Evolutionary conservation across 2,797 vertebrate genomes (phyloP).

Genomic region (Hoplostethus atlanticus): DNA sequence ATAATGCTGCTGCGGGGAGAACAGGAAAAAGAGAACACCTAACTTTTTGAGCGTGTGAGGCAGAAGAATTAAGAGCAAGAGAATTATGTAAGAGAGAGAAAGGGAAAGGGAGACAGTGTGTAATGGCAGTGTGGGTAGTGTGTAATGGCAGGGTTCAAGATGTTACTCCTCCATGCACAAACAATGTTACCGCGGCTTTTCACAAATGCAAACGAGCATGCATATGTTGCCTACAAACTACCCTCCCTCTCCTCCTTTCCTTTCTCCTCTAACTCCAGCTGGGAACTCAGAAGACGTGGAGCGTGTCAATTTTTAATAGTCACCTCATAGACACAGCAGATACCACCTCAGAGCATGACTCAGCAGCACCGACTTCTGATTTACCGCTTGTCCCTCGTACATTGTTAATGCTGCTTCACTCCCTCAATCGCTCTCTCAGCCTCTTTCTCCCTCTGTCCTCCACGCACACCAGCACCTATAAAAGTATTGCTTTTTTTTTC

Average conservation of each 20-base stretch:
- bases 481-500: slow-evolving; percentile 2
- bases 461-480: slow-evolving; percentile 2
- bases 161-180: slow-evolving; percentile 12
- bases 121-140: no score
- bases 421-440: slow-evolving; percentile 28
- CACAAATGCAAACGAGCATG: slow-evolving; percentile 29
- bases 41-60: slow-evolving; percentile 17
- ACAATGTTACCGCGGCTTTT: slow-evolving; percentile 3
- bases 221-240: slow-evolving; percentile 4
- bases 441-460: slow-evolving; percentile 8
- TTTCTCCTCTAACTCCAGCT: slow-evolving; percentile 36
- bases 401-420: slow-evolving; percentile 51
- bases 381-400: slow-evolving; percentile 55
- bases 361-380: slow-evolving; percentile 54
- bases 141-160: slow-evolving; percentile 16
- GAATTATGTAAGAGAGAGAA: slow-evolving; percentile 27
- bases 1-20: slow-evolving; percentile 43
- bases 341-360: slow-evolving; percentile 62
- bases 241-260: not conserved
- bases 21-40: slow-evolving; percentile 31
- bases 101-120: slow-evolving; percentile 8
- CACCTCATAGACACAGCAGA: slow-evolving; percentile 61
- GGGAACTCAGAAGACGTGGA: slow-evolving; percentile 40
- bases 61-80: slow-evolving; percentile 28
- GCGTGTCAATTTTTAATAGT: slow-evolving; percentile 68